Conservation (phyloP, 2,888 invertebrate species). For the Oscheius onirici region DNA sequence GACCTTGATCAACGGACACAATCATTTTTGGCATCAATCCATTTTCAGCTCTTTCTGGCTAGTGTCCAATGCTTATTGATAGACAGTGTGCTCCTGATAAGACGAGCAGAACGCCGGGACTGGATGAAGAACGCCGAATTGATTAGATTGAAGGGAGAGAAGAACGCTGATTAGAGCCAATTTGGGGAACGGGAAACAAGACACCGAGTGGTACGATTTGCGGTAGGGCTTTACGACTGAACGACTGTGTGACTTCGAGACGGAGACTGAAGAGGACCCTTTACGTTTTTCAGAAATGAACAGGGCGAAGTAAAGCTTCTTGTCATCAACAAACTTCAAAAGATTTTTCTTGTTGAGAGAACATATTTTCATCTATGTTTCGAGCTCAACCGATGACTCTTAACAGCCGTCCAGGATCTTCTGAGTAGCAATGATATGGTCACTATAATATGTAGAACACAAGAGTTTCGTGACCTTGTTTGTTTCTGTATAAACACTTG, state of each 20-base stretch:
- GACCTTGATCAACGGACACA: background rate
- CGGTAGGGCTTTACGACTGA: background rate
- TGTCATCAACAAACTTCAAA: too few relatives aligned
- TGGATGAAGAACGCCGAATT: slow-evolving; percentile 16
- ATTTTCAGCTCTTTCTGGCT: slow-evolving; percentile 6
- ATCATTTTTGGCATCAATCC: background rate
- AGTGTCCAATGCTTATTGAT: background rate
- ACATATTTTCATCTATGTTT: too few relatives aligned
- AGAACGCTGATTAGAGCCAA: background rate
- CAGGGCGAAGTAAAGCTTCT: too few relatives aligned
- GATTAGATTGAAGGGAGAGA: slow-evolving; percentile 21
- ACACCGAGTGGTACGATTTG: slow-evolving; percentile 20
- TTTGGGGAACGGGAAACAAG: background rate
- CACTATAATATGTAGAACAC: too few relatives aligned
- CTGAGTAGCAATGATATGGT: too few relatives aligned
- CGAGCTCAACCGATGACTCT: too few relatives aligned
- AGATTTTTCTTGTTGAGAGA: too few relatives aligned
- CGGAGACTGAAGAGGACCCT: too few relatives aligned
- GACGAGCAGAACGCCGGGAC: slow-evolving; percentile 1
- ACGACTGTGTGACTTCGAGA: too few relatives aligned
- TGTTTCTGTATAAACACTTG: background rate
- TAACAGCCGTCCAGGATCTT: too few relatives aligned
- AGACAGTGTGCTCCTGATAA: slow-evolving; percentile 9
- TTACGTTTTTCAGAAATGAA: too few relatives aligned
- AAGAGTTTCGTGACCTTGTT: background rate